phyloP scores from a whole-genome alignment of 2,888 invertebrate species.

The Caenorhabditis macrosperma region DNA sequence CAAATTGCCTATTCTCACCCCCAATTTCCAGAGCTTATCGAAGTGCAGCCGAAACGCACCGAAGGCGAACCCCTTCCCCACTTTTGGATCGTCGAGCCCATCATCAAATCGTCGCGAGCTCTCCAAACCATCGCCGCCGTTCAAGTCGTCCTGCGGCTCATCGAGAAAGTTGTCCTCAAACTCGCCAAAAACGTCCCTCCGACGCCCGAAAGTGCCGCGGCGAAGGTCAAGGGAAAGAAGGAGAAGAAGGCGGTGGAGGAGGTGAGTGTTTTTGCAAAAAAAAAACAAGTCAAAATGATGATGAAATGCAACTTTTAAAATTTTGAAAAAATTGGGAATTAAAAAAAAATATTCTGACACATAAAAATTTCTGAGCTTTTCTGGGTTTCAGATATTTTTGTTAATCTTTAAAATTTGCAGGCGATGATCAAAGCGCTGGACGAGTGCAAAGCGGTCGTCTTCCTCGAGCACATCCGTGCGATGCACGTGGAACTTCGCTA shows the following conservation, averaged over 20 bases:
- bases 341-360: background rate
- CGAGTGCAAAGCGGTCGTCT: conserved; percentile 43
- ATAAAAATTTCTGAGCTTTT: too few relatives aligned
- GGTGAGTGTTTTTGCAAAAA: background rate
- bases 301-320: background rate
- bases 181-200: conserved; percentile 34
- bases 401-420: conserved; percentile 6
- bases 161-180: conserved; percentile 40
- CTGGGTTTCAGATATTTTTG: background rate
- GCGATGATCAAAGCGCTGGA: conserved; percentile 16
- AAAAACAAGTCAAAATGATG: background rate
- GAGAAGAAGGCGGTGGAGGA: conserved; percentile 45
- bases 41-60: conserved; percentile 24
- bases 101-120: conserved; percentile 42
- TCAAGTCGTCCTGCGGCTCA: conserved; percentile 33
- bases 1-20: too few relatives aligned
- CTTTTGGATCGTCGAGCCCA: conserved; percentile 49
- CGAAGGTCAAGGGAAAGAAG: conserved; percentile 45
- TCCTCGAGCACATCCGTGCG: conserved; percentile 40
- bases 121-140: conserved; percentile 51
- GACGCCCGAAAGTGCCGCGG: background rate
- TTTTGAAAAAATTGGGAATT: background rate
- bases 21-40: conserved; percentile 34
- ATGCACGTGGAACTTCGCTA: conserved; percentile 45
- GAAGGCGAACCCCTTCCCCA: conserved; percentile 23